phyloP scores from a whole-genome alignment of 2,113 vertebrate genomes.

The Anoplopoma fimbria region DNA sequence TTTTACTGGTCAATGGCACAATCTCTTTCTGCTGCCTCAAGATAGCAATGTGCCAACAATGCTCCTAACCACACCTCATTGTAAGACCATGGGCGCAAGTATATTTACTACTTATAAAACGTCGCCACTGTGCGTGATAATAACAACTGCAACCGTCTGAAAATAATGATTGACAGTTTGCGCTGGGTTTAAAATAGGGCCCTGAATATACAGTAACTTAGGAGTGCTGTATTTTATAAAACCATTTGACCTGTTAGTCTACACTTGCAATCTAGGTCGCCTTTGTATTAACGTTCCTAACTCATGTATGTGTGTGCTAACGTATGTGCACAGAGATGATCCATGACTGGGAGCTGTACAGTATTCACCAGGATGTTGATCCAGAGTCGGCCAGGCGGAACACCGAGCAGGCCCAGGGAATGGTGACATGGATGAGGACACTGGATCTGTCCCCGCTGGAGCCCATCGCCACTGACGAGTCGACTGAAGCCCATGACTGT shows the following conservation, averaged over 20 bases:
- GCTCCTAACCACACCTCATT: too few relatives aligned
- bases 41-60: too few relatives aligned
- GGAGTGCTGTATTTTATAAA: background rate
- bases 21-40: too few relatives aligned
- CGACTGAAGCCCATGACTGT: slow-evolving; percentile 87
- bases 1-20: too few relatives aligned
- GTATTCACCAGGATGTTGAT: slow-evolving; percentile 87
- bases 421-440: slow-evolving; percentile 86
- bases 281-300: background rate
- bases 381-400: slow-evolving; percentile 85
- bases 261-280: background rate
- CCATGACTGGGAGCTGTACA: slow-evolving; percentile 90
- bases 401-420: slow-evolving; percentile 80
- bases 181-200: too few relatives aligned
- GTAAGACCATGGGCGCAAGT: too few relatives aligned
- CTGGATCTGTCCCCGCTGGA: slow-evolving; percentile 84
- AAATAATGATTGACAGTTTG: too few relatives aligned
- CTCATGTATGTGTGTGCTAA: slow-evolving; percentile 5
- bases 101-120: too few relatives aligned
- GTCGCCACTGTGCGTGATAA: too few relatives aligned
- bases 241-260: background rate
- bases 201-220: background rate
- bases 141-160: too few relatives aligned
- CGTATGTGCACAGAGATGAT: slow-evolving; percentile 86
- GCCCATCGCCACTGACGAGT: slow-evolving; percentile 85